Evolutionary conservation across 2,797 vertebrate genomes (phyloP).

Genomic region (Antrozous pallidus): DNA sequence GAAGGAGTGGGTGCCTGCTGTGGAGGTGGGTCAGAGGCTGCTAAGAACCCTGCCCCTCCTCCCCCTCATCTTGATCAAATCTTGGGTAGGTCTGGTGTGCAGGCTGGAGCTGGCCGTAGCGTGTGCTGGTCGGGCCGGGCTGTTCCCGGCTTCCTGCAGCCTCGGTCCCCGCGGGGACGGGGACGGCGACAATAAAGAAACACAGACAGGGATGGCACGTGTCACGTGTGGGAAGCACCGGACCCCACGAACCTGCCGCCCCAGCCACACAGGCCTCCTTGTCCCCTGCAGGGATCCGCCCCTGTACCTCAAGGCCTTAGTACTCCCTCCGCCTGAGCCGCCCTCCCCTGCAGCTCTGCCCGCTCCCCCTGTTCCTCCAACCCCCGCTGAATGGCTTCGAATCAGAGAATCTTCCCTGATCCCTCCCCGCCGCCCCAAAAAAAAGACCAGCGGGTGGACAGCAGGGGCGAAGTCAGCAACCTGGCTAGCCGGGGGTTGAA

Average conservation of each 20-base stretch:
- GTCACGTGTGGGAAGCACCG: neutral
- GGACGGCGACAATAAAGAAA: neutral
- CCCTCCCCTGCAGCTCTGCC: neutral
- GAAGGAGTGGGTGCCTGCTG: accelerated
- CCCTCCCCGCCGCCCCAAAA: neutral
- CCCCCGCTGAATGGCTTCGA: accelerated
- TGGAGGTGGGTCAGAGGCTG: neutral
- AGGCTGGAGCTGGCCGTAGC: accelerated
- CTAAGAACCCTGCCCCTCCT: neutral
- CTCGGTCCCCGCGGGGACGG: neutral
- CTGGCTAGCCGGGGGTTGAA: neutral
- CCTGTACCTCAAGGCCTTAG: accelerated
- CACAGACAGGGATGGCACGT: accelerated
- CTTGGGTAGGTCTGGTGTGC: accelerated
- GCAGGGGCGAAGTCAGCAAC: neutral
- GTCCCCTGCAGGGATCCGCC: neutral
- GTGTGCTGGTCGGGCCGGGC: accelerated
- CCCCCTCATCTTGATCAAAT: neutral
- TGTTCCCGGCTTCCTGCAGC: neutral
- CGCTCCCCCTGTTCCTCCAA: accelerated
- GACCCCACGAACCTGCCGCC: neutral
- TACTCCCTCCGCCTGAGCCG: neutral
- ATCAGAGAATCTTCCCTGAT: too few relatives aligned
- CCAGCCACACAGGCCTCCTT: accelerated
- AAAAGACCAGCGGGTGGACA: neutral